Evolutionary conservation across 2,113 vertebrate genomes (phyloP).

Genomic region (Melanerpes aurifrons): DNA sequence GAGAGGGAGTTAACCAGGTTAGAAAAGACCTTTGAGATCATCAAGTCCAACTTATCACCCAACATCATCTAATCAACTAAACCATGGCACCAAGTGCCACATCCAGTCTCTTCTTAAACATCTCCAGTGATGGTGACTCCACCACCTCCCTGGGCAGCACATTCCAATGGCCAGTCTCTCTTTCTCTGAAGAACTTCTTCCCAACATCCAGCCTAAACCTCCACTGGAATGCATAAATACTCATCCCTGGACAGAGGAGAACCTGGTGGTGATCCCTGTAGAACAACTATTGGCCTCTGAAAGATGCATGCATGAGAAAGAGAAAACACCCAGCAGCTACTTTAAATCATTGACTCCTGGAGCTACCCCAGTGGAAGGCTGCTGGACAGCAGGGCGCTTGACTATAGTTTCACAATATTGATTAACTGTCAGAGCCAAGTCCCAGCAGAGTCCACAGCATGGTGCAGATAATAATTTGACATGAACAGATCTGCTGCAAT

Average conservation of each 20-base stretch:
- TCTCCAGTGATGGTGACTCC: too few species aligned
- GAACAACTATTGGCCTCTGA: background rate
- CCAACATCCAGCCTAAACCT: too few species aligned
- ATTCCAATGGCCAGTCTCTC: too few species aligned
- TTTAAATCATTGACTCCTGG: background rate
- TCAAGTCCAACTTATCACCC: too few species aligned
- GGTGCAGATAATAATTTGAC: background rate
- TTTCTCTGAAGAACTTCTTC: too few species aligned
- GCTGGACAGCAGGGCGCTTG: background rate
- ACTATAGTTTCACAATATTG: background rate
- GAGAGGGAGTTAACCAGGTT: too few species aligned
- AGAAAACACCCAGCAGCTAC: background rate
- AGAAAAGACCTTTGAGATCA: too few species aligned
- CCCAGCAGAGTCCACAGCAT: background rate
- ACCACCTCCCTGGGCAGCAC: too few species aligned
- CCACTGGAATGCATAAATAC: fast-evolving
- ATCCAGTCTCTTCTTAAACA: too few species aligned
- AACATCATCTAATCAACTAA: too few species aligned
- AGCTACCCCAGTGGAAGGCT: background rate
- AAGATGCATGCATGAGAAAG: background rate
- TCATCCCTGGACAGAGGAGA: background rate
- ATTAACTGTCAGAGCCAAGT: background rate
- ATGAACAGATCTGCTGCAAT: background rate
- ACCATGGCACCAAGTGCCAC: too few species aligned
- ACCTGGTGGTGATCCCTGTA: background rate